Evolutionary conservation across 2,113 vertebrate genomes (phyloP).

Genomic region (Rhinichthys klamathensis): DNA sequence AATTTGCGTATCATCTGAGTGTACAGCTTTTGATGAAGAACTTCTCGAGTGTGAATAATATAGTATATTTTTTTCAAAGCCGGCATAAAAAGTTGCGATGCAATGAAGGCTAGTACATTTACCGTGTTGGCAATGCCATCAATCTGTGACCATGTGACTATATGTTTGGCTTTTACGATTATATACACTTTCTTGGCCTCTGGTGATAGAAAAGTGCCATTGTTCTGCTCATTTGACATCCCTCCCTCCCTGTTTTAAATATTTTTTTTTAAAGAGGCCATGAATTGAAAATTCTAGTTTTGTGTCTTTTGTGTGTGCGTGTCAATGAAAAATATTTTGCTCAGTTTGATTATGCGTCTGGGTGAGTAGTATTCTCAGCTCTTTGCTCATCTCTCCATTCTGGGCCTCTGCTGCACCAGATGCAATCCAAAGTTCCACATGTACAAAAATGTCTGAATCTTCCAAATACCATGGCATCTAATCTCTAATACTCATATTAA

Average conservation of each 20-base stretch:
- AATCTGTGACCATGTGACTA: background rate
- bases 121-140: background rate
- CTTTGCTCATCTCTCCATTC: slow-evolving; percentile 2
- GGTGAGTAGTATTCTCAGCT: slow-evolving; percentile 5
- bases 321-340: background rate
- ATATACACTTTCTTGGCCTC: background rate
- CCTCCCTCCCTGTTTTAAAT: background rate
- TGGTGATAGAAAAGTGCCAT: background rate
- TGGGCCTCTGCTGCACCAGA: background rate
- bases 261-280: background rate
- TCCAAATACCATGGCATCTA: background rate
- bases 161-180: background rate
- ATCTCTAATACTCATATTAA: background rate
- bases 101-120: background rate
- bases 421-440: background rate
- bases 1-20: background rate
- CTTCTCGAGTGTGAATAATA: background rate
- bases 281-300: background rate
- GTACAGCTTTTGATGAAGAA: background rate
- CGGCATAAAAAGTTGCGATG: too few species aligned
- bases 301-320: background rate
- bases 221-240: background rate
- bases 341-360: background rate
- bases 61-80: too few species aligned
- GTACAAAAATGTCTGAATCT: background rate